Base-by-base conservation (phyloP, 2,113 vertebrate genomes). In the Dendropsophus ebraccatus region DNA sequence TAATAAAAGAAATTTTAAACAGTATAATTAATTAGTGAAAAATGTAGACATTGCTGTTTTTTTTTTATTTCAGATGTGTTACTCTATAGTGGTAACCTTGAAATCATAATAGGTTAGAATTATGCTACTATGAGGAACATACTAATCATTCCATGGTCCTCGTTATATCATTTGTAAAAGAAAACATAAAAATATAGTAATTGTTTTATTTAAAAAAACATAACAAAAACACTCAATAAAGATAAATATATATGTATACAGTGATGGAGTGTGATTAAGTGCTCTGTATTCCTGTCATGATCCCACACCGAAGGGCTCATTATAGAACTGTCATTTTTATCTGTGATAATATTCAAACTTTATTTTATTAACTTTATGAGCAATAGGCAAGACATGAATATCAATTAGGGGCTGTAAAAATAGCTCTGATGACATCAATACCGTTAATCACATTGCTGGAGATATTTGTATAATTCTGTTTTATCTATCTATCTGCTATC, bases 311-410 rank as follows among this genome's bases (percentile, higher is more conserved):
- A 62, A 79, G 84, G 35, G 14, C 75, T 85, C 62, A 85, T 85
- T 85, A 85, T 21, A 70, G 25, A 79, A 17, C 49, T 85, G 75
- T 85, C 84, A 85, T 85, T 85, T 83, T 85, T 78, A 85, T 85
- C 60, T 69, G 49, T 79, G 28, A 45, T 62, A 85, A 85, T 76
- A 35, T 85, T 56, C 62, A 79, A 85, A 85, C 75, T 85, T 85
- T 69, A 85, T 78, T 79, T 76, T 50, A 69, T 79, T 67, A 70
- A 70, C 45, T 85, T 77, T 77, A 30, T 58, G n/a, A 85, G 83
- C 37, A 37, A 19, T 67, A 49, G 17, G 32, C 16, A 79, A 67
- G 58, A 69, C 60, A 70, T 13, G 84, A 78, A 85, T 85, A 69
- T 69, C 50, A 85, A 85, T 69, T 23, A 79, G 49, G 62, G 25